Base-by-base conservation (phyloP, 2,113 vertebrate genomes). In the Dolichotis patagonum region DNA sequence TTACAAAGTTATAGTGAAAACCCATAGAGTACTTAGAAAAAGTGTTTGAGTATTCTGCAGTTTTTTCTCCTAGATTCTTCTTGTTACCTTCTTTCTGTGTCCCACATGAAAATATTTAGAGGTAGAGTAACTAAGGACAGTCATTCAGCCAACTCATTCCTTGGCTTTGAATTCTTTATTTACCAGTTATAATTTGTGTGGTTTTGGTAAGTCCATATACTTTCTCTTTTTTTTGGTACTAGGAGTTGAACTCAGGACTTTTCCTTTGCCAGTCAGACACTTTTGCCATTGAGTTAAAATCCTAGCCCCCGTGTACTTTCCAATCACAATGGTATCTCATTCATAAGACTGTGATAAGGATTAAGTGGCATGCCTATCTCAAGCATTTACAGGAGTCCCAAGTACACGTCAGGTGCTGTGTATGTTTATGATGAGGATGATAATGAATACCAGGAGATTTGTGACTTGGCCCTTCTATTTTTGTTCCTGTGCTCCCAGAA, bases 131-230 rank as follows among this genome's bases (percentile, higher is more conserved):
- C 12, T 24, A 38, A 52, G 69, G 54, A 6, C 88, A 46, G 41
- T 16, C 5, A 28, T 35, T 22, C 0, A 0, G 16, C 1, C 35
- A 20, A 22, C 17, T 20, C 1, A 5, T 43, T 82, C 7, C n/a
- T 30, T 26, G 75, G 11, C n/a, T 60, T 78, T 49, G 11, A 67
- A 20, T 52, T 19, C 13, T 0, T 0, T n/a, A 35, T 82, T 49
- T 75, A 13, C 38, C 30, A 3, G 32, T 71, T 30, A 26, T 0
- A 16, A 11, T 62, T 11, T 63, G 26, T 12, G 0, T 63, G 65
- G 62, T 67, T 90, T 62, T 41, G 73, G 43, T 13, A 73, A 60
- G 46, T 86, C 20, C 56, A 5, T 49, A 28, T 35, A 20, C 22
- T 43, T 52, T 52, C 10, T 52, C 11, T 11, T 11, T 52, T 52